phyloP scores from a whole-genome alignment of 1,140 invertebrate genomes.

The Drosophila tsacasi region DNA sequence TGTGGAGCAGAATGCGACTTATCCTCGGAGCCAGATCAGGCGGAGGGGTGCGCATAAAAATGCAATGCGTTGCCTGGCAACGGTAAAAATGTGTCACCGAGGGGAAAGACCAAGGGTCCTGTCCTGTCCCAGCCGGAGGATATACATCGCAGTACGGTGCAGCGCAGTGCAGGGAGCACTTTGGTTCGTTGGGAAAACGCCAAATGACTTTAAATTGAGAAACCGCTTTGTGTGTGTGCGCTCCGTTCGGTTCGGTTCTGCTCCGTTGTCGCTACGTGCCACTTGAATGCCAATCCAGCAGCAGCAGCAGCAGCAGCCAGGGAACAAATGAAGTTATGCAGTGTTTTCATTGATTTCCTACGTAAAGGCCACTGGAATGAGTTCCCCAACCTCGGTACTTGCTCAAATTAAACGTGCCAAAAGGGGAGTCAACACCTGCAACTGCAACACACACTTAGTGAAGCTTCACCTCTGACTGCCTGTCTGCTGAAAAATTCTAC shows the following conservation, averaged over 20 bases:
- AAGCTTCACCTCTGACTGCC: conserved; percentile 4
- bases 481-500: conserved; percentile 7
- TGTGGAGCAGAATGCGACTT: conserved; percentile 57
- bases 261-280: conserved; percentile 64
- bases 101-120: conserved; percentile 11
- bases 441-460: conserved; percentile 25
- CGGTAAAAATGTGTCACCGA: conserved; percentile 56
- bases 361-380: conserved; percentile 48
- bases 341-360: conserved; percentile 72
- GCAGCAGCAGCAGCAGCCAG: conserved; percentile 1
- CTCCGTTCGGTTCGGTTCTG: conserved; percentile 38
- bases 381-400: conserved; percentile 39
- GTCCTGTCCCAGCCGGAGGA: conserved; percentile 7
- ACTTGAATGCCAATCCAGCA: conserved; percentile 45
- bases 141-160: background rate
- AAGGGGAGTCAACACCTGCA: conserved; percentile 25
- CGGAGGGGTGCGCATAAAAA: conserved; percentile 50
- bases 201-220: conserved; percentile 73
- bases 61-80: conserved; percentile 63
- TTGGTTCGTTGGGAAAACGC: conserved; percentile 37
- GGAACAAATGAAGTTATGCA: conserved; percentile 74
- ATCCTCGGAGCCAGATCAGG: background rate
- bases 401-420: conserved; percentile 63
- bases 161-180: conserved; percentile 29
- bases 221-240: conserved; percentile 59